These are phyloP conservation scores for Eclectus roratus DNA, from an alignment of 2,113 vertebrate genomes.

Conservation along the genomic window DNA sequence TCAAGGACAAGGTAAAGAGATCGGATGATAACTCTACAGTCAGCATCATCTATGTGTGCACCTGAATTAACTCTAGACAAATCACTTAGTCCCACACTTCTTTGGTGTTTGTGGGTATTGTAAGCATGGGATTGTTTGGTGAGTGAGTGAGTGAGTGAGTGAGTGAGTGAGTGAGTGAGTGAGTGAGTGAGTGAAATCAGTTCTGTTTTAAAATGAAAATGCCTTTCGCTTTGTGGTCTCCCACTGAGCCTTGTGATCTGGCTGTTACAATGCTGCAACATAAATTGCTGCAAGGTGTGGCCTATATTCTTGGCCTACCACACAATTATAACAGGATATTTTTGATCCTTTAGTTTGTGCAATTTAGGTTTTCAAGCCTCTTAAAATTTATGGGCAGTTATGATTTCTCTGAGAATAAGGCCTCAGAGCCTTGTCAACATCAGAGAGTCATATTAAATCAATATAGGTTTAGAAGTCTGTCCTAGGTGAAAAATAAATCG, in stretches of 20 bases:
- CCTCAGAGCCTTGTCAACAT: neutral
- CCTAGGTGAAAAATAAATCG: conserved; percentile 66
- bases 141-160: neutral
- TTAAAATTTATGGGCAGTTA: neutral
- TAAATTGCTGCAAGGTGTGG: neutral
- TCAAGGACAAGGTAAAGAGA: neutral
- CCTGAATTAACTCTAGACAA: neutral
- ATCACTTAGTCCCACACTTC: too few relatives aligned
- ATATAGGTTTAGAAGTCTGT: conserved; percentile 21
- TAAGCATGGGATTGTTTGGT: neutral
- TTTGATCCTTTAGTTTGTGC: neutral
- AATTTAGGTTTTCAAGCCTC: neutral
- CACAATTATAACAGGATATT: neutral
- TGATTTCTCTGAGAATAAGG: neutral
- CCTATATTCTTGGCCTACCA: neutral
- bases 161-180: neutral
- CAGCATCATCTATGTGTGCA: neutral
- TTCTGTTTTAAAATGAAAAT: neutral
- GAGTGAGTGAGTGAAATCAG: neutral
- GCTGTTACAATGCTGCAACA: neutral
- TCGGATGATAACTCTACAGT: neutral
- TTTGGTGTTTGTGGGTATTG: neutral
- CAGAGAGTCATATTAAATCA: neutral
- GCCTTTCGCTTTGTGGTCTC: neutral
- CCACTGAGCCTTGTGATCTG: neutral